Conservation (phyloP, 2,113 vertebrate genomes). For the Stegastes partitus region DNA sequence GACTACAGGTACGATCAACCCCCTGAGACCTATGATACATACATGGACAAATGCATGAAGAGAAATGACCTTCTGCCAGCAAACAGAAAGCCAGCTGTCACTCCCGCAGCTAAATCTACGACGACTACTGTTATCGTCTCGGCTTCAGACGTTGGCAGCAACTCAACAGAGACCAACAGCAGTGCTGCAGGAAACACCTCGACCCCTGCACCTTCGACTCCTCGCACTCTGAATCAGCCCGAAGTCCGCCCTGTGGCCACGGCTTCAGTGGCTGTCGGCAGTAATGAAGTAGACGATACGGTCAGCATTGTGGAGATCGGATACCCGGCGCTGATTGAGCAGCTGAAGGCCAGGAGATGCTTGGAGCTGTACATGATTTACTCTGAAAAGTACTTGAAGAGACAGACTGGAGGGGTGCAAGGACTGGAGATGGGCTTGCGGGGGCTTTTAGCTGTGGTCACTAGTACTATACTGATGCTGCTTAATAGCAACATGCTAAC, state of each 20-base stretch:
- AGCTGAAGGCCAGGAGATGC: constrained; percentile 81
- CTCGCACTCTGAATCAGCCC: background rate
- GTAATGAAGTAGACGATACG: constrained; percentile 48
- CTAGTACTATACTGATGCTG: constrained; percentile 29
- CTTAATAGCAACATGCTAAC: constrained; percentile 26
- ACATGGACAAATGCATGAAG: constrained; percentile 76
- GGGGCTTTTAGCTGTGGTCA: constrained; percentile 34
- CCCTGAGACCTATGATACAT: constrained; percentile 51
- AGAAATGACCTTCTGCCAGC: constrained; percentile 68
- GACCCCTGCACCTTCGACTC: constrained; percentile 1
- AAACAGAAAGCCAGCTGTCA: background rate
- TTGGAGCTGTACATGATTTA: constrained; percentile 78
- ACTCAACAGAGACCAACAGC: constrained; percentile 6
- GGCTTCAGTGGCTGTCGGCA: background rate
- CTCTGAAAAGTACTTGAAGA: constrained; percentile 66
- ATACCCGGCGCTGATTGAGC: constrained; percentile 82
- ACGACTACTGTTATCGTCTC: background rate
- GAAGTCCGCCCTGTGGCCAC: constrained; percentile 1
- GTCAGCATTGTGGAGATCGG: constrained; percentile 84
- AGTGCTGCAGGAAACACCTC: constrained; percentile 1
- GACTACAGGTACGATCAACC: constrained; percentile 67
- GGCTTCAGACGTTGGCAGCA: background rate
- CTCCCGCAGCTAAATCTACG: background rate
- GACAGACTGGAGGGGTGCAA: background rate
- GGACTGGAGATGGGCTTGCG: constrained; percentile 2